Conservation (phyloP, 2,888 invertebrate species). For the Brachypterus glaber region DNA sequence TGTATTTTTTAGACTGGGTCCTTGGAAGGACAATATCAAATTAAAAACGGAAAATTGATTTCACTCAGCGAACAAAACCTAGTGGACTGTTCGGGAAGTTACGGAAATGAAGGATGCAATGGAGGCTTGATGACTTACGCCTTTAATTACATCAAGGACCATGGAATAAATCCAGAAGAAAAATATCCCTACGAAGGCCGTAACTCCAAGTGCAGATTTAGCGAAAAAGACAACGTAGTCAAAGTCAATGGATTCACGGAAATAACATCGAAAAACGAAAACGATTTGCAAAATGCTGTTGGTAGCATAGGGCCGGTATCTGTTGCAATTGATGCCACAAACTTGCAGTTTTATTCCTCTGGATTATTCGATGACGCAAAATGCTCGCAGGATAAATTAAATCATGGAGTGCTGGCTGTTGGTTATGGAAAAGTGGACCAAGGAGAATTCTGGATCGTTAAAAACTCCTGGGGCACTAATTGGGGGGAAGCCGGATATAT, state of each 20-base stretch:
- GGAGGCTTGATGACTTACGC: slow-evolving; percentile 72
- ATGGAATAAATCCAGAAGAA: slow-evolving; percentile 74
- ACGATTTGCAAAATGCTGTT: slow-evolving; percentile 37
- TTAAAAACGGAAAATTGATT: slow-evolving; percentile 40
- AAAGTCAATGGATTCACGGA: slow-evolving; percentile 2
- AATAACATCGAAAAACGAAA: slow-evolving; percentile 13
- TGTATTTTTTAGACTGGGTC: slow-evolving; percentile 5
- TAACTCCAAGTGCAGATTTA: slow-evolving; percentile 11
- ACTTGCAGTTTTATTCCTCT: slow-evolving; percentile 73
- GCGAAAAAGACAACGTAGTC: neutral
- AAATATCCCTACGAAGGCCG: slow-evolving; percentile 60
- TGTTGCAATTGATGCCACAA: slow-evolving; percentile 81
- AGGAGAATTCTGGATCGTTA: slow-evolving; percentile 1
- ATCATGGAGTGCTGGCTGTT: slow-evolving; percentile 73
- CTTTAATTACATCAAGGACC: slow-evolving; percentile 67
- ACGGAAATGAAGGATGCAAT: slow-evolving; percentile 77
- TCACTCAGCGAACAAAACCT: too few species aligned
- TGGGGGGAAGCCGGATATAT: neutral
- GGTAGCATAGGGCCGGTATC: slow-evolving; percentile 77
- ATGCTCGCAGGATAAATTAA: slow-evolving; percentile 43
- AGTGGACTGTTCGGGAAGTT: slow-evolving; percentile 58
- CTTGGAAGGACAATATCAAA: slow-evolving; percentile 1
- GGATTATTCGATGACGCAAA: slow-evolving; percentile 57
- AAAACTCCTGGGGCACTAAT: slow-evolving; percentile 3
- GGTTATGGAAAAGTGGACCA: slow-evolving; percentile 61